Evolutionary conservation across 2,113 vertebrate genomes (phyloP).

Genomic region (Sinocyclocheilus anophthalmus): DNA sequence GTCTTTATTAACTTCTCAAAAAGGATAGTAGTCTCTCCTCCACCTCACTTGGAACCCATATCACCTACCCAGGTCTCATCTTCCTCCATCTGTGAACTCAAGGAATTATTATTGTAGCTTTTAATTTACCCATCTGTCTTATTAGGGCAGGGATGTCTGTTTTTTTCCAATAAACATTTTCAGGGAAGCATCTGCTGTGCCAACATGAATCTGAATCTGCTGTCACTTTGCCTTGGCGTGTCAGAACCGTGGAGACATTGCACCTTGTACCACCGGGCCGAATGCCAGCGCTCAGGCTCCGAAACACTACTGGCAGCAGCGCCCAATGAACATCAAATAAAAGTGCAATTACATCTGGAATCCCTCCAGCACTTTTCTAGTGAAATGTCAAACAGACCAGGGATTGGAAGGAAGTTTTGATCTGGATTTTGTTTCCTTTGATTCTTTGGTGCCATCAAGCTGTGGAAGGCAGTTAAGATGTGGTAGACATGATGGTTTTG

Average conservation of each 20-base stretch:
- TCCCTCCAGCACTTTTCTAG: conserved; percentile 46
- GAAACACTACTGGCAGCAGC: conserved; percentile 45
- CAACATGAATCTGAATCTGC: conserved; percentile 58
- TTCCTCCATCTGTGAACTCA: not conserved
- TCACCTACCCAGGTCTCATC: conserved; percentile 22
- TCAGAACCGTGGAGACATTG: conserved; percentile 47
- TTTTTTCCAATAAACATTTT: conserved; percentile 61
- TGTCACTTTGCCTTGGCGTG: conserved; percentile 58
- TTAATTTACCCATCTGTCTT: conserved; percentile 58
- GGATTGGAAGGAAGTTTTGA: not conserved
- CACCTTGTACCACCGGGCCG: conserved; percentile 46
- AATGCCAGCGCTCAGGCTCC: conserved; percentile 38
- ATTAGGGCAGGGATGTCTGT: conserved; percentile 43
- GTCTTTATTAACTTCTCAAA: conserved; percentile 40
- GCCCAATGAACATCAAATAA: conserved; percentile 52
- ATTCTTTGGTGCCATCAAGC: conserved; percentile 17
- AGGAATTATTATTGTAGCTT: conserved; percentile 52
- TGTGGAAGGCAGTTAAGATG: conserved; percentile 28
- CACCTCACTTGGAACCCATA: not conserved
- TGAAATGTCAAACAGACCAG: conserved; percentile 29
- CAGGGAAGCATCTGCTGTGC: conserved; percentile 68
- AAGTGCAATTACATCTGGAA: conserved; percentile 59
- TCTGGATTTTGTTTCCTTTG: conserved; percentile 15
- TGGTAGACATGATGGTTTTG: not conserved
- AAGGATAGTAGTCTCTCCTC: conserved; percentile 55